These are phyloP conservation scores for Apolygus lucorum DNA, from an alignment of 1,140 invertebrate genomes.

Conservation along the genomic window DNA sequence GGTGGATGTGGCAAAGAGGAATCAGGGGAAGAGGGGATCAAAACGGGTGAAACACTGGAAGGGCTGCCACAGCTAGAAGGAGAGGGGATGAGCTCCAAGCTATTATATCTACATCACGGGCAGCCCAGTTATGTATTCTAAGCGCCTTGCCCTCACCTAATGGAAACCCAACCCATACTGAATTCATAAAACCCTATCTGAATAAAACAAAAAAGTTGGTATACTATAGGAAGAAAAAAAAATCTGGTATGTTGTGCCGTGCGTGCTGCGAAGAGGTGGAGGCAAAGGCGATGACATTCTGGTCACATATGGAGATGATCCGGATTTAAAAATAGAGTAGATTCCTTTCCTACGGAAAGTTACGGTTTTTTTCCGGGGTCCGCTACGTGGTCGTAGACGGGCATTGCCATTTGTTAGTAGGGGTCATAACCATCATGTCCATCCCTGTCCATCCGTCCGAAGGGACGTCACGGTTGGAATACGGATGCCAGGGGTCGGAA, in stretches of 20 bases:
- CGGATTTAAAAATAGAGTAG: conserved; percentile 8
- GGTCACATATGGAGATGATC: conserved; percentile 14
- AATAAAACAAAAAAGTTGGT: not conserved
- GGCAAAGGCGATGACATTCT: conserved; percentile 1
- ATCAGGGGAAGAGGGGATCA: not conserved
- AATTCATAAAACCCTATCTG: conserved; percentile 15
- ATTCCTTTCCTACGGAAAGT: not conserved
- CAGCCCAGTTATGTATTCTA: conserved; percentile 15
- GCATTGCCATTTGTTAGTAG: not conserved
- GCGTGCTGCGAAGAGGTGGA: not conserved
- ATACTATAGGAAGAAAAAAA: not conserved
- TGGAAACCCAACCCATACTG: conserved; percentile 12
- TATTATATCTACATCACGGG: conserved; percentile 16
- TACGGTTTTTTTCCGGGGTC: not conserved
- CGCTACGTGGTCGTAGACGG: not conserved
- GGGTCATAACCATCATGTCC: not conserved
- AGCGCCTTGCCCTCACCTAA: conserved; percentile 14
- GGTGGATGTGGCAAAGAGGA: too few species aligned
- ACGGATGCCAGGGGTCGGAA: too few species aligned
- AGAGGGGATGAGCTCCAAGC: not conserved
- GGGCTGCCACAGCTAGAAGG: not conserved
- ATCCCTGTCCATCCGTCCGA: not conserved
- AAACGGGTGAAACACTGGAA: not conserved
- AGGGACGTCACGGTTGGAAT: not conserved
- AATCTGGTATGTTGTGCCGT: not conserved